Evolutionary conservation across 1,140 invertebrate species (phyloP).

Genomic region (Zaprionus kolodkinae): DNA sequence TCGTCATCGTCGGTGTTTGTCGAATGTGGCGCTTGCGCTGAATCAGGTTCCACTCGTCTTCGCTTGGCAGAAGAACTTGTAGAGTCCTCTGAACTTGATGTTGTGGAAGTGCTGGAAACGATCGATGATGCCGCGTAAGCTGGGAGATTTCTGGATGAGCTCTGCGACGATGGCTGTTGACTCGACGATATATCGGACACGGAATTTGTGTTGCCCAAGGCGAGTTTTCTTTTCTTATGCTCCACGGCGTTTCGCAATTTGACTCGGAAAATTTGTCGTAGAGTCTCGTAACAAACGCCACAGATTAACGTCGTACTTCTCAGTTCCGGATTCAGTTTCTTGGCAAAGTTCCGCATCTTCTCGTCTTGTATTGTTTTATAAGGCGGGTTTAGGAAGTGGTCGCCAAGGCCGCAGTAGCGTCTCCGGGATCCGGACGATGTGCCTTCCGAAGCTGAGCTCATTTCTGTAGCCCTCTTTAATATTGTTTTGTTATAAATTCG

Average conservation of each 20-base stretch:
- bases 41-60: conserved; percentile 4
- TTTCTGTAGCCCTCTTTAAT: not conserved
- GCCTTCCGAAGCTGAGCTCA: not conserved
- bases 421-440: not conserved
- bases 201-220: not conserved
- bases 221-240: not conserved
- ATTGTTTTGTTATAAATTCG: not conserved
- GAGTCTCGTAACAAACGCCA: conserved; percentile 14
- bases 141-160: not conserved
- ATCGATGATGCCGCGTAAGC: not conserved
- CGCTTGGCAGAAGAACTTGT: conserved; percentile 17
- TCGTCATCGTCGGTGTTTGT: conserved; percentile 40
- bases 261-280: conserved; percentile 16
- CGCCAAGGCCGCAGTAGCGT: conserved; percentile 39
- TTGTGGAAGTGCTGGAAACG: not conserved
- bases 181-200: conserved; percentile 54
- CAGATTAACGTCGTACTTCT: conserved; percentile 27
- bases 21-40: not conserved
- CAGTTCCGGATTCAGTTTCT: conserved; percentile 30
- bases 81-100: not conserved
- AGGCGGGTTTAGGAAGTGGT: conserved; percentile 20
- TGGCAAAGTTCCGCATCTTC: conserved; percentile 35
- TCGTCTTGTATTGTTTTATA: conserved; percentile 25
- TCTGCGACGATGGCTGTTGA: conserved; percentile 25
- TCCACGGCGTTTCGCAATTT: conserved; percentile 33